phyloP scores from a whole-genome alignment of 2,113 vertebrate genomes.

The Hippotragus niger region DNA sequence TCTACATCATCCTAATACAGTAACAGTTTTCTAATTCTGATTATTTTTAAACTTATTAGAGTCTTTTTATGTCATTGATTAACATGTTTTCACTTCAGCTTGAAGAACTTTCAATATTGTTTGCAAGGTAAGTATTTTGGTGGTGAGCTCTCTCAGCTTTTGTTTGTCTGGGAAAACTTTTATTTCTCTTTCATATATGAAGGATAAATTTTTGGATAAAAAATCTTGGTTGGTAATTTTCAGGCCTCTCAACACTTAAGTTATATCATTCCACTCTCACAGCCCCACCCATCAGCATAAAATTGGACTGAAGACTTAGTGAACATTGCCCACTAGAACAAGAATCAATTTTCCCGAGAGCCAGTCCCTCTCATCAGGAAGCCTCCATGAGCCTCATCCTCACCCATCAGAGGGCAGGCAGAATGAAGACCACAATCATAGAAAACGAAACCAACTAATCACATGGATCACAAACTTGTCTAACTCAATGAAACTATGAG shows the following conservation, averaged over 20 bases:
- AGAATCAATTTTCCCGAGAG: fast-evolving
- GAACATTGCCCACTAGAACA: neutral
- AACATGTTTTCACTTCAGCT: neutral
- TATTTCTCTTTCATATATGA: neutral
- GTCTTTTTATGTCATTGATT: neutral
- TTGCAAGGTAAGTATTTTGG: neutral
- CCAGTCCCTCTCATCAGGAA: neutral
- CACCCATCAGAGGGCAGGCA: neutral
- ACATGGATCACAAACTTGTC: neutral
- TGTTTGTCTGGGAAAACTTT: neutral
- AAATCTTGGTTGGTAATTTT: neutral
- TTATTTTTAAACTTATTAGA: neutral
- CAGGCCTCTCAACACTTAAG: neutral
- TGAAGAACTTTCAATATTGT: neutral
- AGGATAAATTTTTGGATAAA: neutral
- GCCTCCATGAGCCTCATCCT: neutral
- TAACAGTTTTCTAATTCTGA: neutral
- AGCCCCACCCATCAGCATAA: neutral
- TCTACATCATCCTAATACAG: neutral
- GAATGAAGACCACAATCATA: neutral
- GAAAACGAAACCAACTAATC: neutral
- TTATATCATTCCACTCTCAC: neutral
- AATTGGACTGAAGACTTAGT: neutral
- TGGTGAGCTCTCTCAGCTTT: neutral
- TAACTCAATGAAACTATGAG: neutral